Conservation (phyloP, 92 coral and sea anemone genomes). For the Zoanthus sociatus region DNA sequence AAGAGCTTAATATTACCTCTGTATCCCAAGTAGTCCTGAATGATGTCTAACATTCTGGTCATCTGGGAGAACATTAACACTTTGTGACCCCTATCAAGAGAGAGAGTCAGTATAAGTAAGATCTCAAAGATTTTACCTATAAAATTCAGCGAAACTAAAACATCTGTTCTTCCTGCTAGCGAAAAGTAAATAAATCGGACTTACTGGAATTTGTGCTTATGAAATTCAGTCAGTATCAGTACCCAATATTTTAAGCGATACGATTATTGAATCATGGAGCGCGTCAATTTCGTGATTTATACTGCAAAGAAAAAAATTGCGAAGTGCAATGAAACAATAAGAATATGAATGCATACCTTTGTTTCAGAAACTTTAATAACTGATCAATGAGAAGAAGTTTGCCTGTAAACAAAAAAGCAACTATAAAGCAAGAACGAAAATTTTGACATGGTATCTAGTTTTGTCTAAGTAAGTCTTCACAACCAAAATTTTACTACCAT, state of each 20-base stretch:
- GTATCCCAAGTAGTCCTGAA: constrained; percentile 93
- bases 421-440: not conserved
- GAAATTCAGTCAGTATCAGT: too few species aligned
- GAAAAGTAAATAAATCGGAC: too few species aligned
- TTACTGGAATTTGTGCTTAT: too few species aligned
- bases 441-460: too few species aligned
- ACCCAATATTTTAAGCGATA: too few species aligned
- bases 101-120: too few species aligned
- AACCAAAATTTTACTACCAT: too few species aligned
- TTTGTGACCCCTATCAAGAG: constrained; percentile 74
- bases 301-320: not conserved
- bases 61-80: constrained; percentile 93
- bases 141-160: too few species aligned
- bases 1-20: constrained; percentile 64
- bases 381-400: constrained; percentile 88
- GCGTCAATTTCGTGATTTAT: not conserved
- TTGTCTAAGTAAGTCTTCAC: too few species aligned
- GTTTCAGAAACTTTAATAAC: constrained; percentile 75
- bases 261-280: not conserved
- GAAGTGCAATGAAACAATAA: not conserved
- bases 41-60: constrained; percentile 91
- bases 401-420: constrained; percentile 58
- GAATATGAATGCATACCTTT: constrained; percentile 63
- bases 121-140: too few species aligned
- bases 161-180: too few species aligned